Evolutionary conservation across 2,888 invertebrate species (phyloP).

Genomic region (Flabesymbios commensalis): DNA sequence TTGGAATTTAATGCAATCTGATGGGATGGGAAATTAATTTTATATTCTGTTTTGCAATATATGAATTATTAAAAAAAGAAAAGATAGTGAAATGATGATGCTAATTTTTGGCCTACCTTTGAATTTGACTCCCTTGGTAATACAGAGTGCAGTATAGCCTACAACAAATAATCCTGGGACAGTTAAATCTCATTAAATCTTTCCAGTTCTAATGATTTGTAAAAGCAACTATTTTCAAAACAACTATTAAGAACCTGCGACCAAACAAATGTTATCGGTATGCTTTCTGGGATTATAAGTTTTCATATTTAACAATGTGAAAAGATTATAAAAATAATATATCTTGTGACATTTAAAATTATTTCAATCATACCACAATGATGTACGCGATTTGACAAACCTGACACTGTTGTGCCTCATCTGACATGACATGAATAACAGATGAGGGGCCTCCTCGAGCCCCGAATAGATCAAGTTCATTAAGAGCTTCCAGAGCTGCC

Average conservation of each 20-base stretch:
- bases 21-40: not conserved
- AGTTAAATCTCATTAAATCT: conserved; percentile 99
- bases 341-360: no score
- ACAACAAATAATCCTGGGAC: conserved; percentile 70
- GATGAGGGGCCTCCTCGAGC: conserved; percentile 95
- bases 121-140: conserved; percentile 67
- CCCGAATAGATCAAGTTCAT: conserved; percentile 94
- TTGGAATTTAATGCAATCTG: not conserved
- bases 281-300: no score
- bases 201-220: no score
- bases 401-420: conserved; percentile 98
- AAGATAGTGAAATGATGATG: not conserved
- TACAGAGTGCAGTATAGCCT: conserved; percentile 81
- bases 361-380: no score
- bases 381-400: no score
- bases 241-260: no score
- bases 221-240: no score
- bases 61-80: not conserved
- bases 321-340: no score
- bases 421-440: conserved; percentile 95
- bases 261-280: no score
- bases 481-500: conserved; percentile 96
- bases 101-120: conserved; percentile 60
- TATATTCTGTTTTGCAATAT: no score
- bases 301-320: no score